Percentiles rank a stretch among this genome's conserved stretches.
Conservation (phyloP, 2,797 vertebrate species). For the Smutsia temminckii region DNA sequence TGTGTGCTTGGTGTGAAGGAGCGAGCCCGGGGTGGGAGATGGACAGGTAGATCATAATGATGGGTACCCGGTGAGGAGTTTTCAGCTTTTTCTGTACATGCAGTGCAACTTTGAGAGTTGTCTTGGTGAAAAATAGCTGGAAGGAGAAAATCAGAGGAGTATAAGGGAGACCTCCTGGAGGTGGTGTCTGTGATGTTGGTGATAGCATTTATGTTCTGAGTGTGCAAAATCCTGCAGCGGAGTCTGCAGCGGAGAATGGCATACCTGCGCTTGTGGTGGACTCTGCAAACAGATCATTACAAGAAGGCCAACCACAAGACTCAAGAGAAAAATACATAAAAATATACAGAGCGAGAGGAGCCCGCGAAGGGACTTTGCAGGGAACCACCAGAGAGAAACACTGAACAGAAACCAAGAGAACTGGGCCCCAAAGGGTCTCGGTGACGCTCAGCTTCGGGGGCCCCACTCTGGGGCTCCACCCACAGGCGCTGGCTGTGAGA, state of each 20-base stretch:
- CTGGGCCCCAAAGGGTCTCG: not conserved
- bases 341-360: not conserved
- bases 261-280: too few relatives aligned
- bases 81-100: not conserved
- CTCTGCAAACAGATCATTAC: too few relatives aligned
- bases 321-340: not conserved
- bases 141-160: not conserved
- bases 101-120: not conserved
- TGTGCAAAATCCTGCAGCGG: not conserved
- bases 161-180: not conserved
- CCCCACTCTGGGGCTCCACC: too few relatives aligned
- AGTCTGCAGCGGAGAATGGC: not conserved
- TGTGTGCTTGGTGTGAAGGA: not conserved
- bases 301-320: not conserved
- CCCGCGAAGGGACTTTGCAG: not conserved
- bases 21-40: too few relatives aligned
- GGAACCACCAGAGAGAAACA: not conserved
- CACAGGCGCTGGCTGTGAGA: not conserved
- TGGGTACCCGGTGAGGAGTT: fast-evolving
- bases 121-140: not conserved
- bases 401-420: not conserved
- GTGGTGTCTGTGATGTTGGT: too few relatives aligned
- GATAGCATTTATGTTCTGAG: fast-evolving
- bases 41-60: not conserved
- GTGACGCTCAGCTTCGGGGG: not conserved